A percentile compares a stretch with the other conserved stretches of the same genome.
phyloP scores from a whole-genome alignment of 1,140 invertebrate species.

The Theocolax elegans region DNA sequence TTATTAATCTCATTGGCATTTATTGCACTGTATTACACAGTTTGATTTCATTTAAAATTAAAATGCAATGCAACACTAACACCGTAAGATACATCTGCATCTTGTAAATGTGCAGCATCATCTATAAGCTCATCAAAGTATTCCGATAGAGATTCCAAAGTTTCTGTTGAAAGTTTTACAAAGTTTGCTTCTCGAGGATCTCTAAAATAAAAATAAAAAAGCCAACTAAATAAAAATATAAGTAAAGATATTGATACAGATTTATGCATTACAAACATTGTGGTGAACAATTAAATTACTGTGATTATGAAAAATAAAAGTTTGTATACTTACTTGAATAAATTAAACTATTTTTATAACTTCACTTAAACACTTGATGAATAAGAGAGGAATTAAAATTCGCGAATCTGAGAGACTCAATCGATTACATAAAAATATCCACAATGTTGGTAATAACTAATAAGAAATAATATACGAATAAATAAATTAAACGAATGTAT shows the following conservation, averaged over 20 bases:
- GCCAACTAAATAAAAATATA: background rate
- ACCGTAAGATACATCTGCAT: slow-evolving; percentile 81
- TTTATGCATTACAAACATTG: slow-evolving; percentile 28
- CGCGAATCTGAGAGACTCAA: no score
- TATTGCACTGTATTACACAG: no score
- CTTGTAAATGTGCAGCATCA: slow-evolving; percentile 70
- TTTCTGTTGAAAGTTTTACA: slow-evolving; percentile 82
- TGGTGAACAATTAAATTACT: background rate
- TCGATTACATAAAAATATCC: background rate
- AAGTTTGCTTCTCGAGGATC: slow-evolving; percentile 71
- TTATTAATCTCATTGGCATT: background rate
- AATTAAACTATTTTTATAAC: no score
- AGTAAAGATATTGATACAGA: background rate
- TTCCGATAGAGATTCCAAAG: slow-evolving; percentile 82
- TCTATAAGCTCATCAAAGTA: slow-evolving; percentile 88
- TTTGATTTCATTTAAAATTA: background rate
- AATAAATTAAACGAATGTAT: background rate
- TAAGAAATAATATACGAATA: background rate
- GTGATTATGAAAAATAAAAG: no score
- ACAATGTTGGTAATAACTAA: slow-evolving; percentile 33
- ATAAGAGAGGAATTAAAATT: no score
- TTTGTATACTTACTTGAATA: no score
- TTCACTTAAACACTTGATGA: no score
- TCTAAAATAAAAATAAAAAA: slow-evolving; percentile 46
- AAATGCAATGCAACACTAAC: slow-evolving; percentile 68